phyloP scores from a whole-genome alignment of 2,888 invertebrate species.

The Odontomyia ornata region DNA sequence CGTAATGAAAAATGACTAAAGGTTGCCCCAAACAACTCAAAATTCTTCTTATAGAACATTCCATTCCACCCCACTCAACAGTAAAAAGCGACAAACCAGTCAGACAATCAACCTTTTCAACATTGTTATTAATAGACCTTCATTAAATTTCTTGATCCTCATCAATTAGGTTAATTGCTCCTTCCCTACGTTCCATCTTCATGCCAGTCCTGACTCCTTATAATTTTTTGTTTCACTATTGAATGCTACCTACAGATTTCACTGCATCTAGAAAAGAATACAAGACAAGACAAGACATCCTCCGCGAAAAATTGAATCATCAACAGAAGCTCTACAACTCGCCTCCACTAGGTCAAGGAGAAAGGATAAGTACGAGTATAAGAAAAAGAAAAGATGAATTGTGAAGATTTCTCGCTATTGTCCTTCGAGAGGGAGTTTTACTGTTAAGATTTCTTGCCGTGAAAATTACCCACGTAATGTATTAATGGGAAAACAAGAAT shows the following conservation, averaged over 20 bases:
- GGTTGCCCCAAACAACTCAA: too few relatives aligned
- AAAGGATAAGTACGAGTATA: neutral
- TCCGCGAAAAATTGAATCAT: neutral
- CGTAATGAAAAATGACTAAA: too few relatives aligned
- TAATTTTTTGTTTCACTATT: neutral
- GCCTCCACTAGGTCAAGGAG: neutral
- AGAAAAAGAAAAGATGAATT: slow-evolving; percentile 1
- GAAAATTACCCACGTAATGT: neutral
- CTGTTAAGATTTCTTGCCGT: neutral
- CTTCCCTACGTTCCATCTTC: neutral
- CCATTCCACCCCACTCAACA: too few relatives aligned
- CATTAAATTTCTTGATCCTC: slow-evolving; percentile 48
- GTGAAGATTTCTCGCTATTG: neutral
- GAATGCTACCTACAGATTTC: neutral
- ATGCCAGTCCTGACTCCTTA: neutral
- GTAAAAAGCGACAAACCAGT: too few relatives aligned
- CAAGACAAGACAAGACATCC: too few relatives aligned
- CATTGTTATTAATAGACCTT: slow-evolving; percentile 48
- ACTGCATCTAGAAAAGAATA: neutral
- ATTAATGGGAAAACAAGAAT: neutral
- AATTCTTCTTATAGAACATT: too few relatives aligned
- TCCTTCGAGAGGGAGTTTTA: neutral
- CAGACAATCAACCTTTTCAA: slow-evolving; percentile 12
- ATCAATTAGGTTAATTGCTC: slow-evolving; percentile 50
- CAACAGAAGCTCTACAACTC: neutral